Percentiles rank a stretch among this genome's conserved stretches.
Evolutionary conservation across 2,888 invertebrate species (phyloP).

Genomic region (Metacarcinus magister): DNA sequence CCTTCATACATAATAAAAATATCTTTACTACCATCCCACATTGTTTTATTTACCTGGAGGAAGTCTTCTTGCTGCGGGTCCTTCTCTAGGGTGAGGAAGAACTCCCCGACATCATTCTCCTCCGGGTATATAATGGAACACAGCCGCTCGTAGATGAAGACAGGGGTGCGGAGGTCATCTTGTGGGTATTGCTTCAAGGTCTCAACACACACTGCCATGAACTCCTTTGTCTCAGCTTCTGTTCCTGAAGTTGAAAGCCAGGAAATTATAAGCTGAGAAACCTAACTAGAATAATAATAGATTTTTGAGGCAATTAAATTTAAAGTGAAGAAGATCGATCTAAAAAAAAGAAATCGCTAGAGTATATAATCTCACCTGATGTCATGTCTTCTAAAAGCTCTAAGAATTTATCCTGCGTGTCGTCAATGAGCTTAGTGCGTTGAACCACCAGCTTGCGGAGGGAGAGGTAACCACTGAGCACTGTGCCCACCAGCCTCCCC

Average conservation of each 20-base stretch:
- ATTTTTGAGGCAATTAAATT: background rate
- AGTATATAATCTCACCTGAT: constrained; percentile 87
- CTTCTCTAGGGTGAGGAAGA: constrained; percentile 97
- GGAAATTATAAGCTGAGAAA: too few relatives aligned
- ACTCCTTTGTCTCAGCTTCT: constrained; percentile 97
- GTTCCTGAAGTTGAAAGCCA: constrained; percentile 88
- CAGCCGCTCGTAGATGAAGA: constrained; percentile 98
- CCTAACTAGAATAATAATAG: too few relatives aligned
- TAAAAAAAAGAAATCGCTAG: background rate
- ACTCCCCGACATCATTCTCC: constrained; percentile 98
- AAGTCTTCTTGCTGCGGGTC: constrained; percentile 99
- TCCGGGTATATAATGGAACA: constrained; percentile 99
- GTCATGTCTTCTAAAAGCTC: constrained; percentile 98
- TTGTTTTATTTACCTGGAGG: constrained; percentile 88
- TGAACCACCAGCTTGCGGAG: constrained; percentile 96
- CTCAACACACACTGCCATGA: constrained; percentile 98
- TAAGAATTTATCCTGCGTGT: constrained; percentile 96
- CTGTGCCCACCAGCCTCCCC: constrained; percentile 93
- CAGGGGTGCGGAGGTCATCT: constrained; percentile 97
- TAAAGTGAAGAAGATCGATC: background rate
- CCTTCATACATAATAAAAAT: background rate
- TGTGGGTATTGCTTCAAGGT: constrained; percentile 92
- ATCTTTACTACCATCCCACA: background rate
- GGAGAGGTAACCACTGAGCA: constrained; percentile 96
- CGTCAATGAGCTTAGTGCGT: constrained; percentile 96